Conservation (phyloP, 2,797 vertebrate species). For the Channa striata region DNA sequence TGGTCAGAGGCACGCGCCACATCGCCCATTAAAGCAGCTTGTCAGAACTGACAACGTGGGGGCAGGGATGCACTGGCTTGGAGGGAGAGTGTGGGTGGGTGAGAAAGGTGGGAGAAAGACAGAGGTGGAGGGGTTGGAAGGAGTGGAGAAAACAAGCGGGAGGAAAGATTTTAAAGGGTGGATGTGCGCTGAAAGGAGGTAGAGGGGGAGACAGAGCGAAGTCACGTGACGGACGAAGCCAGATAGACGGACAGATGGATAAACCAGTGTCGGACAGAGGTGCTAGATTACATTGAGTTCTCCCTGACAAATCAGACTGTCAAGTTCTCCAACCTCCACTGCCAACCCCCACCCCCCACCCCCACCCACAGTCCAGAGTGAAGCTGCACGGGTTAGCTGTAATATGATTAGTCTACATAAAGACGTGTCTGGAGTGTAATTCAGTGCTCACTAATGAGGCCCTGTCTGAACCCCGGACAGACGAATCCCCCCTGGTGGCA, state of each 20-base stretch:
- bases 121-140: slow-evolving; percentile 31
- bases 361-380: slow-evolving; percentile 48
- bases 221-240: slow-evolving; percentile 56
- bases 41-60: slow-evolving; percentile 93
- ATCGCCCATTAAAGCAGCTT: slow-evolving; percentile 93
- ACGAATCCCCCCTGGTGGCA: slow-evolving; percentile 80
- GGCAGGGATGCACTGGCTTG: slow-evolving; percentile 83
- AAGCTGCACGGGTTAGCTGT: slow-evolving; percentile 82
- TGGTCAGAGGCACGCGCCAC: slow-evolving; percentile 96
- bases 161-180: slow-evolving; percentile 44
- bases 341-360: slow-evolving; percentile 33
- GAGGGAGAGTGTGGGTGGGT: slow-evolving; percentile 77
- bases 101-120: slow-evolving; percentile 48
- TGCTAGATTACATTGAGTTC: slow-evolving; percentile 89
- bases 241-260: slow-evolving; percentile 84
- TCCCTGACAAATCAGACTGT: slow-evolving; percentile 90
- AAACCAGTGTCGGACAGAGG: slow-evolving; percentile 89
- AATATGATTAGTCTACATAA: slow-evolving; percentile 91
- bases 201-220: slow-evolving; percentile 32
- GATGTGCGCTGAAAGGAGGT: slow-evolving; percentile 13
- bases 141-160: slow-evolving; percentile 55
- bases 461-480: slow-evolving; percentile 86
- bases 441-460: slow-evolving; percentile 91
- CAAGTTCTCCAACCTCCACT: slow-evolving; percentile 76
- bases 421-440: slow-evolving; percentile 91